A percentile compares a stretch with the other conserved stretches of the same genome.
Conservation (phyloP, 2,113 vertebrate genomes). For the Campylorhamphus procurvoides region DNA sequence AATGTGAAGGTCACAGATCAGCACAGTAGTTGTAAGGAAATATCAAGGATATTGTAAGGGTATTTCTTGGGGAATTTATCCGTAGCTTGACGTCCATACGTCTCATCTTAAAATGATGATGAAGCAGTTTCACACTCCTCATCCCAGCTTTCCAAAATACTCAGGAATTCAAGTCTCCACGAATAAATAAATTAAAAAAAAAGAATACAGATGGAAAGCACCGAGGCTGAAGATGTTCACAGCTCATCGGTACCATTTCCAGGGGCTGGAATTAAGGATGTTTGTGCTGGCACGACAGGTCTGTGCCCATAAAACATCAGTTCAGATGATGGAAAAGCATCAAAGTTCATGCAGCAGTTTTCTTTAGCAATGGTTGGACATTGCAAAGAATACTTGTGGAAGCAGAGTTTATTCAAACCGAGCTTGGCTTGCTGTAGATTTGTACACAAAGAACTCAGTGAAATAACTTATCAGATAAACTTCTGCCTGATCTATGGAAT, state of each 20-base stretch:
- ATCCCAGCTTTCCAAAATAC: neutral
- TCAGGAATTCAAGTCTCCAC: neutral
- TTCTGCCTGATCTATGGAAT: neutral
- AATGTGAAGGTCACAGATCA: neutral
- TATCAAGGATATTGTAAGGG: neutral
- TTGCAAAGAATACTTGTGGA: neutral
- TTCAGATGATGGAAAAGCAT: neutral
- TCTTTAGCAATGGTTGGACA: neutral
- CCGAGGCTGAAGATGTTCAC: too few species aligned
- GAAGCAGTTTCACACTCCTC: neutral
- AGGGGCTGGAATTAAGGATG: neutral
- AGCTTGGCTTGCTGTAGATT: neutral
- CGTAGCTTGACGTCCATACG: neutral
- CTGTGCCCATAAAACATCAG: neutral
- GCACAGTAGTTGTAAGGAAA: neutral
- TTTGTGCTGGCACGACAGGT: neutral
- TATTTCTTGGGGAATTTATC: neutral
- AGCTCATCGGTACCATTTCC: neutral
- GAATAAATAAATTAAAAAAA: neutral
- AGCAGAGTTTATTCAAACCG: neutral
- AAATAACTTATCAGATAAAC: neutral
- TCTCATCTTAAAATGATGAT: neutral
- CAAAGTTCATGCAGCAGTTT: neutral
- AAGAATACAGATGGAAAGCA: neutral
- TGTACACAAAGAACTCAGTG: neutral